A percentile compares a stretch with the other conserved stretches of the same genome.
Evolutionary conservation across 2,888 invertebrate genomes (phyloP).

Genomic region (Heteromyza rotundicornis): DNA sequence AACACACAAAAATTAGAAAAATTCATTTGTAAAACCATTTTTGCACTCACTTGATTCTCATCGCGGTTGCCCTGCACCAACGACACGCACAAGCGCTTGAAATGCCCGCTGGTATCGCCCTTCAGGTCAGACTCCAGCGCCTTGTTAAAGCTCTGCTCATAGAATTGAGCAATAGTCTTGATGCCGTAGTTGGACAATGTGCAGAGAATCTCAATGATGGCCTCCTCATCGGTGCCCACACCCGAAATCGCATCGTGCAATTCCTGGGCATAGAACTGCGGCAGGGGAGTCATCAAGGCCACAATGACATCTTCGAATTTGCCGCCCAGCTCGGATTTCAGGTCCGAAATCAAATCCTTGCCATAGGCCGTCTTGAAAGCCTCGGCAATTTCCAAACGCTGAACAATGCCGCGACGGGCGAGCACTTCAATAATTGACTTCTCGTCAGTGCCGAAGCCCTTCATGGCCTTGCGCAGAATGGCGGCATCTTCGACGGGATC

Average conservation of each 20-base stretch:
- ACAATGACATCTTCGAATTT: constrained; percentile 88
- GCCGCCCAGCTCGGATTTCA: constrained; percentile 88
- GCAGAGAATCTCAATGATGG: constrained; percentile 91
- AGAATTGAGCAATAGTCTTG: constrained; percentile 82
- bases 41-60: constrained; percentile 72
- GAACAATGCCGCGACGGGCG: constrained; percentile 85
- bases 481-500: constrained; percentile 85
- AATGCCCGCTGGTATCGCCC: constrained; percentile 95
- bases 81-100: constrained; percentile 88
- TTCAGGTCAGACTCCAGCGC: constrained; percentile 84
- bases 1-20: not conserved
- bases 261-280: constrained; percentile 90
- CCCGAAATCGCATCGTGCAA: constrained; percentile 87
- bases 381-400: constrained; percentile 88
- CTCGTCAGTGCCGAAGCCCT: constrained; percentile 91
- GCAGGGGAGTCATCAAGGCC: constrained; percentile 88
- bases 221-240: constrained; percentile 87
- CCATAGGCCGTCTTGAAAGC: constrained; percentile 93
- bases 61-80: constrained; percentile 87
- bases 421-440: constrained; percentile 89
- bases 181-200: constrained; percentile 90
- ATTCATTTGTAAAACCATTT: not conserved
- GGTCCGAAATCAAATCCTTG: constrained; percentile 81
- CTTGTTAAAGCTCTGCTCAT: constrained; percentile 83
- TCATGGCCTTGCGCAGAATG: constrained; percentile 87